These are phyloP conservation scores for Agrilus cyanescens DNA, from an alignment of 2,888 invertebrate species.

Conservation along the genomic window DNA sequence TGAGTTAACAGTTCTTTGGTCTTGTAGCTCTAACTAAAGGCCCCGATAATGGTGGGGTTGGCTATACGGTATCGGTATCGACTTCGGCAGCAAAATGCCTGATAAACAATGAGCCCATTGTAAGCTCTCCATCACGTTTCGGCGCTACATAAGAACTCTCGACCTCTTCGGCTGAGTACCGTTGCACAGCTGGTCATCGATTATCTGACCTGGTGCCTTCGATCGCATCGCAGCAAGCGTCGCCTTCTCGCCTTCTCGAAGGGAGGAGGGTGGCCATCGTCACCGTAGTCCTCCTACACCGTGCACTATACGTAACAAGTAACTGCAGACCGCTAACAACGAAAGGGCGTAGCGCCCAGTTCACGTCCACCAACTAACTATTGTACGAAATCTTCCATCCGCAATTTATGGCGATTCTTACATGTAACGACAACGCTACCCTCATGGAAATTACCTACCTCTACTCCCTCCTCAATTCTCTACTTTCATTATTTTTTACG, in stretches of 20 bases:
- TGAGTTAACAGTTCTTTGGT: not conserved
- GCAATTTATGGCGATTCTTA: slow-evolving; percentile 37
- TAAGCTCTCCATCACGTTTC: slow-evolving; percentile 17
- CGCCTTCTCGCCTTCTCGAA: slow-evolving; percentile 7
- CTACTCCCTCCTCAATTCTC: not conserved
- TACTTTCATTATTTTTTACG: not conserved
- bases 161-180: slow-evolving; percentile 13
- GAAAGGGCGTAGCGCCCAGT: slow-evolving; percentile 37
- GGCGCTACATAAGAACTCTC: slow-evolving; percentile 13
- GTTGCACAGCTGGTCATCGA: slow-evolving; percentile 17
- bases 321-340: slow-evolving; percentile 28
- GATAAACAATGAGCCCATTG: slow-evolving; percentile 14
- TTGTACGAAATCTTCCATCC: slow-evolving; percentile 36
- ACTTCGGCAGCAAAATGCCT: too few species aligned
- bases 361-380: slow-evolving; percentile 33
- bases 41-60: not conserved
- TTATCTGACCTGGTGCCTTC: slow-evolving; percentile 17
- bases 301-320: slow-evolving; percentile 20
- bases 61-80: too few species aligned
- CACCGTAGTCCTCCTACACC: slow-evolving; percentile 12
- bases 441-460: slow-evolving; percentile 8
- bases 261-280: too few species aligned
- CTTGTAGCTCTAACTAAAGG: not conserved
- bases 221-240: slow-evolving; percentile 17
- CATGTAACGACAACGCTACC: slow-evolving; percentile 20